Evolutionary conservation across 2,113 vertebrate species (phyloP), one percentile per base, ranked within the genome.

Genomic region (Cyphomyrus plagiostoma): DNA sequence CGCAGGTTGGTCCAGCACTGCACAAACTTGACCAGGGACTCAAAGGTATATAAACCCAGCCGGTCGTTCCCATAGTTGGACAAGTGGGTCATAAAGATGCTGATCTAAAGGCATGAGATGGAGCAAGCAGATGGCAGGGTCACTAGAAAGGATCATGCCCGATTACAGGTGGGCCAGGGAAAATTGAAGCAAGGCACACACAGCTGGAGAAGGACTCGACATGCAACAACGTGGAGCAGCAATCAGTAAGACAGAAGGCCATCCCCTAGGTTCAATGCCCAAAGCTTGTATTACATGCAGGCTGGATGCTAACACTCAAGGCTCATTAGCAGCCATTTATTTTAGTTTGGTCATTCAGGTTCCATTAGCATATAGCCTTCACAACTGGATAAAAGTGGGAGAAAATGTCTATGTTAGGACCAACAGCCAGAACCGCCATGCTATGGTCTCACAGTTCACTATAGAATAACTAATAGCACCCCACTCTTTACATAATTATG

Each of bases 21-120:
- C 90, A 99, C 97, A 85, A 99, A 99, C 93, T 97, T 98, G 89
- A 99, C 98, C 90, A 99, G 92, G 91, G 98, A 98, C 95, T 99
- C 98, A 88, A 99, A 99, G 66, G 98, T 99, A 93, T 99, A 99
- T 6, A 99, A 96, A 74, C 98, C 98, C 90, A 99, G 95, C 0
- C 98, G 97, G 90, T 99, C 98, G 5, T 99, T 99, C 58, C 98
- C 98, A 0, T 99, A 99, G 95, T 99, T 99, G 0, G 98, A 99
- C 90, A 99, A 93, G 92, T 99, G 98, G 0, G 98, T 99, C 98
- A 99, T 99, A 93, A 99, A 99, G 94, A 99, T 98, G 92, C 98
- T 99, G 95, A 99, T 99, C 98, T 99, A 95, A 30, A 52, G 70
- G 87, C 90, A 52, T 56, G 58, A 23, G 45, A 45, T 49, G 15